Evolutionary conservation across 2,888 invertebrate species (phyloP), one percentile per base, ranked within the genome.

Genomic region (Hyles lineata): DNA sequence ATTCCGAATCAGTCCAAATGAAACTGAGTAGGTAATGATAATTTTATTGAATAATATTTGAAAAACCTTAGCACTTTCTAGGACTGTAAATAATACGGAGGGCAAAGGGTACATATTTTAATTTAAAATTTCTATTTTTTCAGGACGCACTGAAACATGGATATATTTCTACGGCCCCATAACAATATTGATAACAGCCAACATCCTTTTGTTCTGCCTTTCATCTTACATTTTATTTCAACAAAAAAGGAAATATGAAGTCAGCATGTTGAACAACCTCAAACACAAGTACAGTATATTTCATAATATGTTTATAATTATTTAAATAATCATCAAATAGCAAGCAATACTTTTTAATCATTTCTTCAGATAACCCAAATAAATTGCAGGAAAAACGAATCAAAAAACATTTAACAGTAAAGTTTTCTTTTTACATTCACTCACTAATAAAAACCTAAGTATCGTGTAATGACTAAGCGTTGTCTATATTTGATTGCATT

Each of bases 151-250:
- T 1, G 95, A 95, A 83, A 95, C 95, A 1, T 96, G 96, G 95
- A 90, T 94, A 1, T 97, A 96, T 86, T 96, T 97, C 85, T 96
- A 96, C 82, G 96, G 96, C 0, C 97, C 97, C 0, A 93, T 97
- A n/a, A 91, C 95, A 0, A 75, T 95, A 35, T 87, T 97, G 9
- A 87, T 97, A 52, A 77, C 91, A 0, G 78, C 95, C 15, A 97
- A 97, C 81, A 84, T 96, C 0, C 70, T 95, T 0, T 94, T 96
- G 75, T 96, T 96, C 78, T 80, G 95, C 0, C 87, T 96, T 80
- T 96, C 96, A 0, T 95, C 95, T 0, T 90, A 91, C 77, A 89
- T 88, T 55, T 89, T 97, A 69, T 96, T 96, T 96, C 91, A 85
- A 73, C 92, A 95, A 69, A 95, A 92, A 19, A 92, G 89, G 74